phyloP scores from a whole-genome alignment of 1,140 invertebrate species.

The Cyrtorhinus lividipennis region DNA sequence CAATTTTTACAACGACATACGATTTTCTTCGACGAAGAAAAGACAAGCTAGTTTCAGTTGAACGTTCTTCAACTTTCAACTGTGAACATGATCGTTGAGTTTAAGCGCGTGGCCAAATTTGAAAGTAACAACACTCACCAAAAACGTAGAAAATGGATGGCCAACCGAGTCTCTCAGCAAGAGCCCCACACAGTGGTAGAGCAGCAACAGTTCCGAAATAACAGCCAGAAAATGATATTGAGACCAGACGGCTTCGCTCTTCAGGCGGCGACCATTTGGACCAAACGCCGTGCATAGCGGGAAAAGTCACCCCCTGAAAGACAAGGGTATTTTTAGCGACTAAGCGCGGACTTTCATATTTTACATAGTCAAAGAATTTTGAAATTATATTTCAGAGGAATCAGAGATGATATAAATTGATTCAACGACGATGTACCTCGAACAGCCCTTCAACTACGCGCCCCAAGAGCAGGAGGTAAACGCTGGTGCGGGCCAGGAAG shows the following conservation, averaged over 20 bases:
- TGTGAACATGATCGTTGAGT: too few species aligned
- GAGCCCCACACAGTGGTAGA: constrained; percentile 34
- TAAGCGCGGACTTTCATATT: too few species aligned
- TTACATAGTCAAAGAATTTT: too few species aligned
- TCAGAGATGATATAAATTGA: too few species aligned
- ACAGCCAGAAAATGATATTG: constrained; percentile 48
- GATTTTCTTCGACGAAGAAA: too few species aligned
- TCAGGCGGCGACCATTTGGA: constrained; percentile 64
- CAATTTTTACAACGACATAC: neutral
- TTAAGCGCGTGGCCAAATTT: too few species aligned
- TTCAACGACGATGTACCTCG: too few species aligned
- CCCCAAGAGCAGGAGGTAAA: constrained; percentile 31
- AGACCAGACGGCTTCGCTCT: constrained; percentile 64
- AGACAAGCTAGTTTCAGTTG: too few species aligned
- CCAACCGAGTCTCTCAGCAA: constrained; percentile 49
- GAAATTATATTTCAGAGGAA: too few species aligned
- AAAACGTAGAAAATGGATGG: constrained; percentile 76
- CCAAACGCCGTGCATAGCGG: constrained; percentile 65
- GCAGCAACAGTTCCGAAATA: constrained; percentile 34
- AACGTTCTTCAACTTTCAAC: neutral
- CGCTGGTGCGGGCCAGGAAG: constrained; percentile 17
- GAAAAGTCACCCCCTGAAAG: constrained; percentile 58
- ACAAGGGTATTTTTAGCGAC: too few species aligned
- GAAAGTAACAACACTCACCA: constrained; percentile 35
- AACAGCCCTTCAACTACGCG: constrained; percentile 39